Percentiles rank a stretch among this genome's conserved stretches.
These are phyloP conservation scores for Palythoa grandiflora DNA, from an alignment of 92 coral and sea anemone species.

Conservation along the genomic window DNA sequence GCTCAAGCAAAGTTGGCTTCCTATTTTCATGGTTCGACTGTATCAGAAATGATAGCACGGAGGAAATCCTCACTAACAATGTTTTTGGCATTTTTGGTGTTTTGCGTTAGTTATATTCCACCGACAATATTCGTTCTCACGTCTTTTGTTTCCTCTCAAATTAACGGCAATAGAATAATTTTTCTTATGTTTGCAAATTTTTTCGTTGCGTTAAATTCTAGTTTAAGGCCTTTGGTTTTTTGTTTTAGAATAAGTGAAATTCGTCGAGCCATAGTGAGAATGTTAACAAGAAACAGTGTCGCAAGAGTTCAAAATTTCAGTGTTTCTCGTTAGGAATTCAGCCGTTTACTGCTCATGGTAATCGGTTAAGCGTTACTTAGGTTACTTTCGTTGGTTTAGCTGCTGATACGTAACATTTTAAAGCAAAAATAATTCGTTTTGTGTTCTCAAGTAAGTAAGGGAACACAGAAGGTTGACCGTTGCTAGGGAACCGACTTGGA, in stretches of 20 bases:
- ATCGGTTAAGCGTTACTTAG: too few species aligned
- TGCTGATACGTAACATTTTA: too few species aligned
- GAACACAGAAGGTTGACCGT: too few species aligned
- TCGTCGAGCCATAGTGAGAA: not conserved
- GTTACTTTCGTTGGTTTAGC: too few species aligned
- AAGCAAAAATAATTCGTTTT: too few species aligned
- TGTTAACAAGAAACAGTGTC: not conserved
- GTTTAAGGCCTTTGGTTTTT: conserved; percentile 23
- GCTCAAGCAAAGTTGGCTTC: not conserved
- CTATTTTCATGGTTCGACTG: not conserved
- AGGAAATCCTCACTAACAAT: not conserved
- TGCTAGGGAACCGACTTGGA: too few species aligned
- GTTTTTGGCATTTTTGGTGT: not conserved
- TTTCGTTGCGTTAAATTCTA: conserved; percentile 7
- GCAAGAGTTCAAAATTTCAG: too few species aligned
- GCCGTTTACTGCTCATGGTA: too few species aligned
- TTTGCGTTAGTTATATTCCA: not conserved
- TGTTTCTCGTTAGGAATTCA: too few species aligned
- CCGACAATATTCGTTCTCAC: not conserved
- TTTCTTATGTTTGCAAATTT: conserved; percentile 12
- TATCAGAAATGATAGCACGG: not conserved
- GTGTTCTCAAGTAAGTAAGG: too few species aligned
- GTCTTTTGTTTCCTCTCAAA: not conserved
- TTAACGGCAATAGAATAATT: not conserved
- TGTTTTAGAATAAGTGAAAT: conserved; percentile 9